Evolutionary conservation across 2,888 invertebrate species (phyloP).

Genomic region (Rhodophaea formosa): DNA sequence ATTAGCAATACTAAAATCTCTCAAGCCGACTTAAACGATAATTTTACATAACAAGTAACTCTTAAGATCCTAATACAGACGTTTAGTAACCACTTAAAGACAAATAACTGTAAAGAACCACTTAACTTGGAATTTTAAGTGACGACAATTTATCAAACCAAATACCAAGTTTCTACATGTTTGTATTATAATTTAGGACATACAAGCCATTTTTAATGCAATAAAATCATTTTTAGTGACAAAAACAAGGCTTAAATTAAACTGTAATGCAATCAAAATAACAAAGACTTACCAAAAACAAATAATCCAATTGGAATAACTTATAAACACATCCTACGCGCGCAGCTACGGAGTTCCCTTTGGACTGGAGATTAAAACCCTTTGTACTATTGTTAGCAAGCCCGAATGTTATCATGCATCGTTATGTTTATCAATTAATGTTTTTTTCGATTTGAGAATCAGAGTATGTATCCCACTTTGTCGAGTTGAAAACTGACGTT

Average conservation of each 20-base stretch:
- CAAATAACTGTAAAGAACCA: background rate
- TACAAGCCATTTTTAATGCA: background rate
- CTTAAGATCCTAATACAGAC: background rate
- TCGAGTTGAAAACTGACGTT: background rate
- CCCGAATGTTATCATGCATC: conserved; percentile 38
- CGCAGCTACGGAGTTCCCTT: background rate
- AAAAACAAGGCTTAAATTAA: background rate
- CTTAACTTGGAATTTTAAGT: background rate
- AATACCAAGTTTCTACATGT: background rate
- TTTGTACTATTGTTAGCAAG: conserved; percentile 23
- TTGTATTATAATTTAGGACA: background rate
- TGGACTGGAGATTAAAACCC: background rate
- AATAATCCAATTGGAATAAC: background rate
- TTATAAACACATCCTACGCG: background rate
- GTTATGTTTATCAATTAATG: conserved; percentile 18
- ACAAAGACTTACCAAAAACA: conserved; percentile 8
- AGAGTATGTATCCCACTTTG: background rate
- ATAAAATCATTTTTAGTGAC: background rate
- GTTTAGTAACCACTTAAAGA: background rate
- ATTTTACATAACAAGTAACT: background rate
- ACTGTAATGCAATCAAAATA: background rate
- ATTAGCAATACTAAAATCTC: background rate
- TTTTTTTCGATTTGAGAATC: background rate
- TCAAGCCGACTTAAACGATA: background rate
- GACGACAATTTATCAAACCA: background rate